Evolutionary conservation across 2,113 vertebrate genomes (phyloP), one percentile per base, ranked within the genome.

Genomic region (Cynoglossus semilaevis): DNA sequence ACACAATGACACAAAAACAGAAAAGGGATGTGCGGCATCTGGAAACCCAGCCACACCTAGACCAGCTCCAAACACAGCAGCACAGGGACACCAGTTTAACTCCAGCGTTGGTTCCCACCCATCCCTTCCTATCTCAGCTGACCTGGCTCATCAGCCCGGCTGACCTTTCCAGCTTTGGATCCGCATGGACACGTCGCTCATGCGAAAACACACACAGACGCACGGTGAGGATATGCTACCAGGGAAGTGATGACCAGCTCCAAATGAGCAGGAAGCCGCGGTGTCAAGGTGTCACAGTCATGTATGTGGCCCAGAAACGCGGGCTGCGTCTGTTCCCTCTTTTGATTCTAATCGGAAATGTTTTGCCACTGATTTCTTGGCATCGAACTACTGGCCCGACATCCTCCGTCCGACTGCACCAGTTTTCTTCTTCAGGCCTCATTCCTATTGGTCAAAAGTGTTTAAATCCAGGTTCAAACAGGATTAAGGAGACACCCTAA

Each of bases 251-350:
- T 65, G 36, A 55, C 59, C 62, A 53, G 68, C 66, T 75, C 78
- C 77, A 83, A 87, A 88, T 87, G 76, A 85, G 72, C 72, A 87
- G 85, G 87, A 87, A 85, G 80, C 74, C 68, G 59, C 46, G 0
- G 80, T 85, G 85, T 88, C 84, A 85, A 83, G 76, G 85, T 85
- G 78, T 85, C 86, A 88, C 61, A 67, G 75, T 72, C 63, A 53
- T 75, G 49, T 15, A 15, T 51, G 78, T 45, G 53, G 74, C 17
- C 57, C 12, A 19, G 64, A 51, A 70, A 46, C 54, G 43, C 74
- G 47, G 49, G n/a, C 51, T 51, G 46, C 53, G 46, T 63, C 17
- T 16, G 45, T 76, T 11, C 63, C 63, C 57, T 17, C 43, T 46
- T 58, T 22, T 55, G 57, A 77, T 67, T 79, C 71, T 49, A 52